Conservation (phyloP, 2,113 vertebrate genomes). For the Sinocyclocheilus anshuiensis region DNA sequence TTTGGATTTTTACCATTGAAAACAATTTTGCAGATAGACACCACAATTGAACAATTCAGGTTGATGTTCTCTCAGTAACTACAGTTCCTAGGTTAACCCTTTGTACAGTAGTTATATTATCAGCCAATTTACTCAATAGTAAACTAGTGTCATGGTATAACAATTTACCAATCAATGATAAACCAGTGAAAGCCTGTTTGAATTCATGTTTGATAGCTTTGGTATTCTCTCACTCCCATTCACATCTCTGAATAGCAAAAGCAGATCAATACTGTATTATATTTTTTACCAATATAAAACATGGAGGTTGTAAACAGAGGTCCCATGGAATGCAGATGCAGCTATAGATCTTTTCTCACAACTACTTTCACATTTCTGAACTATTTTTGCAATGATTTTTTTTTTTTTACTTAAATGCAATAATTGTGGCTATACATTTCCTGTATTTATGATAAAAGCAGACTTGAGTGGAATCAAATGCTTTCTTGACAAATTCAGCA, state of each 20-base stretch:
- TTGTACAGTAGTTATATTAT: background rate
- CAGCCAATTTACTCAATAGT: background rate
- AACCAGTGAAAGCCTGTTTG: background rate
- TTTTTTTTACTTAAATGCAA: background rate
- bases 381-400: background rate
- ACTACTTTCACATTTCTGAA: background rate
- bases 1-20: background rate
- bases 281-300: slow-evolving; percentile 2
- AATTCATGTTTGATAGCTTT: background rate
- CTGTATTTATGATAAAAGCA: background rate
- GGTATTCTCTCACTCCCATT: background rate
- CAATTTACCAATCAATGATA: background rate
- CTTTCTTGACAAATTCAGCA: background rate
- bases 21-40: background rate
- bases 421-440: background rate
- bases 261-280: slow-evolving; percentile 23
- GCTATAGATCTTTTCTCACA: background rate
- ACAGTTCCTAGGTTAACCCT: background rate
- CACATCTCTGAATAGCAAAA: background rate
- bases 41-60: background rate
- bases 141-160: background rate
- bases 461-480: background rate
- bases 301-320: background rate
- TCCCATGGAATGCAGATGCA: background rate
- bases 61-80: background rate